phyloP scores from a whole-genome alignment of 2,797 vertebrate species.

The Pampus argenteus region DNA sequence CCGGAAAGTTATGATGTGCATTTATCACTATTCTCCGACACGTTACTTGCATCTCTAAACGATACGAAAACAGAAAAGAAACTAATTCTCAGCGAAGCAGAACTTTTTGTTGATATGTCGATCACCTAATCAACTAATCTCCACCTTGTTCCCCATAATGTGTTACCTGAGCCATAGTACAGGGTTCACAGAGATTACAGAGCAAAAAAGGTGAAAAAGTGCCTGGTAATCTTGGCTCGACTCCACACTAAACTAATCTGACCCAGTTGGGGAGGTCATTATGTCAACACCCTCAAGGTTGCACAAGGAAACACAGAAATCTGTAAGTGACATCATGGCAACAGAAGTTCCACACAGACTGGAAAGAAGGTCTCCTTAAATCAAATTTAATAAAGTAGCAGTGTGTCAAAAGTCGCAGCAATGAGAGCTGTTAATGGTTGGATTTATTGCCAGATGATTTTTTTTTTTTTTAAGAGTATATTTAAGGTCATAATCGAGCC shows the following conservation, averaged over 20 bases:
- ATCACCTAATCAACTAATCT: slow-evolving; percentile 12
- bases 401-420: slow-evolving; percentile 43
- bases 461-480: slow-evolving; percentile 27
- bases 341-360: slow-evolving; percentile 31
- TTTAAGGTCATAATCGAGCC: slow-evolving; percentile 54
- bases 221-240: slow-evolving; percentile 67
- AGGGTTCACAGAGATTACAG: slow-evolving; percentile 31
- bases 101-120: background rate
- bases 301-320: slow-evolving; percentile 48
- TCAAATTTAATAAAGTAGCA: slow-evolving; percentile 62
- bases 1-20: no score
- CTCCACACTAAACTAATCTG: slow-evolving; percentile 66
- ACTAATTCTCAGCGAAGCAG: background rate
- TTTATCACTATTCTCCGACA: no score
- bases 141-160: slow-evolving; percentile 20
- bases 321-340: slow-evolving; percentile 60
- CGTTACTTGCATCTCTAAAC: background rate
- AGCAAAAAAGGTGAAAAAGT: slow-evolving; percentile 66
- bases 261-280: slow-evolving; percentile 57
- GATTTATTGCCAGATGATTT: slow-evolving; percentile 51
- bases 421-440: slow-evolving; percentile 50
- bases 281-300: slow-evolving; percentile 62
- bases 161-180: slow-evolving; percentile 5
- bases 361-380: slow-evolving; percentile 38
- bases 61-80: slow-evolving; percentile 8